Conservation (phyloP, 2,113 vertebrate genomes). For the Antechinus stuartii region DNA sequence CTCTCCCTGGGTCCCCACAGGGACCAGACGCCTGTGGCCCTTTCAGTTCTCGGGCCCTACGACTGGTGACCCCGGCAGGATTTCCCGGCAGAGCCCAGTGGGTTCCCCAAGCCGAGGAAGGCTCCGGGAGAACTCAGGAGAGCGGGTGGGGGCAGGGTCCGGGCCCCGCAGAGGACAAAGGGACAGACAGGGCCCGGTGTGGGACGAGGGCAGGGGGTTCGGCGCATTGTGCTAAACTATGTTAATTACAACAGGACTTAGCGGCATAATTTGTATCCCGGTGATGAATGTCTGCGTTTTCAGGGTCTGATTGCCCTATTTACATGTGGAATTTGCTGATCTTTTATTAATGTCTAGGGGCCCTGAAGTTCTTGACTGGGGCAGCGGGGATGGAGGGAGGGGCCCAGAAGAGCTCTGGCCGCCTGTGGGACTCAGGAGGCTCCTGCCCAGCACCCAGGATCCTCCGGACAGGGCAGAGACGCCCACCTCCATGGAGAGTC, state of each 20-base stretch:
- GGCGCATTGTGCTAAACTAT: slow-evolving; percentile 23
- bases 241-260: slow-evolving; percentile 65
- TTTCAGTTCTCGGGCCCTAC: neutral
- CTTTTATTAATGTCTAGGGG: slow-evolving; percentile 74
- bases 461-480: neutral
- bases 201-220: neutral
- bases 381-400: neutral
- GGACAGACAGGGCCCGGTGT: neutral
- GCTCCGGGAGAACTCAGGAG: neutral
- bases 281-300: slow-evolving; percentile 77
- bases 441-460: neutral
- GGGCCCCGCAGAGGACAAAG: neutral
- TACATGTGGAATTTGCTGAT: slow-evolving; percentile 77
- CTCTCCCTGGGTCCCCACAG: neutral
- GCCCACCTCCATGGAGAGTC: neutral
- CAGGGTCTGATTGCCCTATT: slow-evolving; percentile 76
- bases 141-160: neutral
- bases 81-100: neutral
- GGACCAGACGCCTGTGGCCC: neutral
- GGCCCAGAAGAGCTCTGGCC: neutral
- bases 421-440: neutral
- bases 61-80: neutral
- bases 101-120: neutral
- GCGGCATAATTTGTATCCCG: slow-evolving; percentile 70
- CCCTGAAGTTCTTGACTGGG: slow-evolving; percentile 13